Evolutionary conservation across 2,797 vertebrate genomes (phyloP), one percentile per base, ranked within the genome.

Genomic region (Dendrocincla tyrannina): DNA sequence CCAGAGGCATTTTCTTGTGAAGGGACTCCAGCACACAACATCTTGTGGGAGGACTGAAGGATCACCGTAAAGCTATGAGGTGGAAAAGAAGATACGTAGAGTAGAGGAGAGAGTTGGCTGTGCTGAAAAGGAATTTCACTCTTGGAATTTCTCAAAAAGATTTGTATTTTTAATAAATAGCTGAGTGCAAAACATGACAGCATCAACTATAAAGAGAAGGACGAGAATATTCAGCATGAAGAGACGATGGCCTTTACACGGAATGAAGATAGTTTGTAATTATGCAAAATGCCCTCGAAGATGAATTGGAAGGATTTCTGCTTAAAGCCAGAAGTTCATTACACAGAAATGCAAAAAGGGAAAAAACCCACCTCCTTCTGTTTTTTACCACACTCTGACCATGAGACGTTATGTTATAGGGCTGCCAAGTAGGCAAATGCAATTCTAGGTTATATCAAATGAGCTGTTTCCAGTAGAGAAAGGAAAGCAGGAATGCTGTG

Each of bases 391-490:
- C 42, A 28, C 15, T 94, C 58, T 76, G 67, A 89, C 90, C 85
- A 93, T 79, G 77, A 84, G 63, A 91, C 33, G 66, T 59, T 33
- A 15, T 89, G 70, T 59, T 94, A 87, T 2, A 82, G 37, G 11
- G 30, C 35, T 97, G 90, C 91, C 94, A 95, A 96, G 67, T 1
- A 74, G 74, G 77, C 83, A 92, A 96, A 88, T 94, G 78, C 62
- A 74, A 60, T 85, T 93, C 88, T 89, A 94, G 58, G 60, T 85
- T 93, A 80, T 77, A 89, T 82, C 75, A 95, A 96, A 91, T 47
- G 49, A 96, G 53, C 75, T 91, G 56, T 92, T 95, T 89, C 75
- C 75, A 93, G 84, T 50, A 87, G 86, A 92, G 75, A 94, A 95
- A 92, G 75, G 52, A 79, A 91, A 87, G 52, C 63, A 89, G 72